A percentile compares a stretch with the other conserved stretches of the same genome.
These are phyloP conservation scores for Drosophila atripex DNA, from an alignment of 2,888 invertebrate genomes.

Conservation along the genomic window DNA sequence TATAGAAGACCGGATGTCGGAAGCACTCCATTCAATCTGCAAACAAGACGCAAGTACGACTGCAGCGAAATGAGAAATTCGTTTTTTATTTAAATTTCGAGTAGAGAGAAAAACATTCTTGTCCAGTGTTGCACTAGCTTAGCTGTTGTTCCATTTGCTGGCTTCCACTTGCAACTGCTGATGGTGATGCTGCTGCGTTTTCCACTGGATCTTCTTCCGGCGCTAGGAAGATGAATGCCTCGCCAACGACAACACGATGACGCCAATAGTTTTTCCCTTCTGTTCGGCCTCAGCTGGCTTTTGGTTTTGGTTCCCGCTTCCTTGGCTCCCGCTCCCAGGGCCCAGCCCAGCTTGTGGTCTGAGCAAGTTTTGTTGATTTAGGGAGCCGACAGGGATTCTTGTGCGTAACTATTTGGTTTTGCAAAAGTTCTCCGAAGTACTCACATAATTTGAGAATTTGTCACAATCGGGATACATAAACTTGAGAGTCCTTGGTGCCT, in stretches of 20 bases:
- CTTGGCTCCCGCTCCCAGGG: not conserved
- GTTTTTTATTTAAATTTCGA: slow-evolving; percentile 72
- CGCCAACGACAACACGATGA: slow-evolving; percentile 81
- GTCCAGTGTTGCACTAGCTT: slow-evolving; percentile 21
- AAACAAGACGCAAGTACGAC: slow-evolving; percentile 58
- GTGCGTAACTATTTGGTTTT: slow-evolving; percentile 34
- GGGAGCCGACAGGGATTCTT: slow-evolving; percentile 21
- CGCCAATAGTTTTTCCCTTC: slow-evolving; percentile 76
- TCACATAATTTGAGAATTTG: slow-evolving; percentile 27
- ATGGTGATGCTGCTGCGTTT: slow-evolving; percentile 67
- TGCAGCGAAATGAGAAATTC: slow-evolving; percentile 69
- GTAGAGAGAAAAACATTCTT: slow-evolving; percentile 51
- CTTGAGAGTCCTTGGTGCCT: not conserved
- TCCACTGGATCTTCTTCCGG: slow-evolving; percentile 80
- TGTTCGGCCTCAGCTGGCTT: slow-evolving; percentile 15
- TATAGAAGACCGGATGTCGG: slow-evolving; percentile 71
- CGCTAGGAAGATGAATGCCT: slow-evolving; percentile 81
- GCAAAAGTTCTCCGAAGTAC: slow-evolving; percentile 22
- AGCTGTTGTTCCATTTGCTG: slow-evolving; percentile 14
- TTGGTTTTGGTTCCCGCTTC: slow-evolving; percentile 8
- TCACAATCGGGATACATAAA: slow-evolving; percentile 12
- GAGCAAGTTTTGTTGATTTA: slow-evolving; percentile 56
- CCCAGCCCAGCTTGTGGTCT: slow-evolving; percentile 34
- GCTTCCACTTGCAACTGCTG: slow-evolving; percentile 46
- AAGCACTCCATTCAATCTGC: slow-evolving; percentile 79